phyloP scores from a whole-genome alignment of 64 coral and sea anemone genomes.

The Actinia tenebrosa region DNA sequence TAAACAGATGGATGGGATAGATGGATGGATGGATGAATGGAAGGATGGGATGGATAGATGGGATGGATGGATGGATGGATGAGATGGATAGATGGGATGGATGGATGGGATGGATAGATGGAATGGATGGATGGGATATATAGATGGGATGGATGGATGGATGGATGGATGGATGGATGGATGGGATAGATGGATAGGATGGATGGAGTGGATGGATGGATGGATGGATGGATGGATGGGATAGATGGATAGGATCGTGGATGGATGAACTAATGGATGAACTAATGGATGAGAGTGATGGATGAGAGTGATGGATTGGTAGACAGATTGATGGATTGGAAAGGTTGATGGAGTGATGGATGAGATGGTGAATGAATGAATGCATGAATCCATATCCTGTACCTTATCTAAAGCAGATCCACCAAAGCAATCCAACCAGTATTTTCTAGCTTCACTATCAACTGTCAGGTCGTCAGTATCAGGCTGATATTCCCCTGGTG shows the following conservation, averaged over 20 bases:
- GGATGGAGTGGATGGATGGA: background rate
- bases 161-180: background rate
- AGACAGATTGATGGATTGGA: too few species aligned
- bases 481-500: constrained; percentile 73
- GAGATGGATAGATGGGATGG: background rate
- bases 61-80: too few species aligned
- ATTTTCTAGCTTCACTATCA: constrained; percentile 63
- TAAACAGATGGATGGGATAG: background rate
- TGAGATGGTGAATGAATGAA: background rate
- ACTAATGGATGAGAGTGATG: background rate
- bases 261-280: too few species aligned
- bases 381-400: background rate
- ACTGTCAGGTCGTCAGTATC: constrained; percentile 88
- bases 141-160: background rate
- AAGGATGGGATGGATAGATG: too few species aligned
- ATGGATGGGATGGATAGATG: too few species aligned
- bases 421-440: constrained; percentile 87
- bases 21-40: background rate
- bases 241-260: background rate
- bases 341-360: too few species aligned
- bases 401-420: constrained; percentile 70
- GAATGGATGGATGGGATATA: too few species aligned
- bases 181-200: background rate
- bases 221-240: background rate
- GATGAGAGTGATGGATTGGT: background rate